These are phyloP conservation scores for Daphoenositta chrysoptera DNA, from an alignment of 2,113 vertebrate species.

Conservation along the genomic window DNA sequence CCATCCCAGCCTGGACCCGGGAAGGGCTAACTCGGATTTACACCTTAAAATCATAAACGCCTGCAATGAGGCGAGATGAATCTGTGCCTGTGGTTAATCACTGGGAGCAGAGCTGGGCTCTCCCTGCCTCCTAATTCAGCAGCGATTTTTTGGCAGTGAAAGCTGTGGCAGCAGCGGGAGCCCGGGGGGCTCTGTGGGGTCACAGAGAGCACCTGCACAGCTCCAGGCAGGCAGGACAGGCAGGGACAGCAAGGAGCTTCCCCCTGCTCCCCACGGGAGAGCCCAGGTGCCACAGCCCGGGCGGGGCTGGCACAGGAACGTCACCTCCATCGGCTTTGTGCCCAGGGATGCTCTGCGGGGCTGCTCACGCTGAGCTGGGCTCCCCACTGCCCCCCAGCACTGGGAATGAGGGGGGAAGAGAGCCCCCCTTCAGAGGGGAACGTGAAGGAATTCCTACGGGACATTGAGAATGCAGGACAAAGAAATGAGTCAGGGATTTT, in stretches of 20 bases:
- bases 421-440: neutral
- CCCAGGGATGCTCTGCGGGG: neutral
- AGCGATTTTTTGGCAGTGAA: neutral
- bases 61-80: neutral
- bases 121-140: neutral
- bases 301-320: neutral
- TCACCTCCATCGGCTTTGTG: neutral
- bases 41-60: neutral
- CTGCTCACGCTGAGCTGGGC: neutral
- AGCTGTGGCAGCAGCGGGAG: neutral
- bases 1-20: neutral
- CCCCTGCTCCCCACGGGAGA: neutral
- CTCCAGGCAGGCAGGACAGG: neutral
- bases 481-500: neutral
- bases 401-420: neutral
- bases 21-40: neutral
- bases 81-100: neutral
- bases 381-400: neutral
- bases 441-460: rapidly evolving
- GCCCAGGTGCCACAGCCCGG: neutral
- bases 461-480: neutral
- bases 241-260: neutral
- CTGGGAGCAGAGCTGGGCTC: neutral
- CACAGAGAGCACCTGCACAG: neutral
- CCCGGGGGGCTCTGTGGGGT: neutral